Base-by-base conservation (phyloP, 2,888 invertebrate genomes). In the Melangyna quadrimaculata region DNA sequence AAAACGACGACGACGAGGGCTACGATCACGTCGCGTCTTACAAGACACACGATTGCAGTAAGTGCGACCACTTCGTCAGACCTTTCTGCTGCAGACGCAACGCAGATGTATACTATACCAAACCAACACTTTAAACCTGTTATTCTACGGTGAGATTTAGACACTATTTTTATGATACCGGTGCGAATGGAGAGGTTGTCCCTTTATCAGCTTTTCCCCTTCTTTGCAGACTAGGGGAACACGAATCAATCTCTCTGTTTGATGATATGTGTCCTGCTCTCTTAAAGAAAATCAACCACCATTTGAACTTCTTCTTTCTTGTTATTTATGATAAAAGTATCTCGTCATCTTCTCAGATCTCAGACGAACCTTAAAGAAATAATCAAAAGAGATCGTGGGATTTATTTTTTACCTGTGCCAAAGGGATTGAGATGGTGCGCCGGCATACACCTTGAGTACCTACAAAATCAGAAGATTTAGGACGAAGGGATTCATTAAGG, bases 401-500 rank as follows among this genome's bases (percentile, higher is more conserved):
- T 84, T 79, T 78, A 43, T 48, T 37, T 43, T 40, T 69, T 86
- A 86, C 81, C 86, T 86, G 86, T 70, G 73, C 43, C 22, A 45
- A 51, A 51, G 48, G 73, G 78, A 78, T 81, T 70, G 61, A 65
- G 57, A 45, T 55, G 77, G 86, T 81, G 84, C 61, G 67, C 37
- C n/a, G 14, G 35, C 22, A 48, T 67, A 37, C 71, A 81, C 70
- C 77, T 73, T 78, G 69, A 73, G 77, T 80, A 32, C 51, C 51
- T 67, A 67, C 84, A 86, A 86, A 86, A 81, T 81, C 86, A 80
- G 86, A 78, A 35, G 86, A 78, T 72, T 57, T 73, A 86, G 81
- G 86, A 81, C 86, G 91, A 91, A 91, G 91, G 91, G 91, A 91
- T 91, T 91, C 91, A 91, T 90, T 90, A 89, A 89, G 89, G 89